phyloP scores from a whole-genome alignment of 1,140 invertebrate genomes.

The Chionoecetes opilio region DNA sequence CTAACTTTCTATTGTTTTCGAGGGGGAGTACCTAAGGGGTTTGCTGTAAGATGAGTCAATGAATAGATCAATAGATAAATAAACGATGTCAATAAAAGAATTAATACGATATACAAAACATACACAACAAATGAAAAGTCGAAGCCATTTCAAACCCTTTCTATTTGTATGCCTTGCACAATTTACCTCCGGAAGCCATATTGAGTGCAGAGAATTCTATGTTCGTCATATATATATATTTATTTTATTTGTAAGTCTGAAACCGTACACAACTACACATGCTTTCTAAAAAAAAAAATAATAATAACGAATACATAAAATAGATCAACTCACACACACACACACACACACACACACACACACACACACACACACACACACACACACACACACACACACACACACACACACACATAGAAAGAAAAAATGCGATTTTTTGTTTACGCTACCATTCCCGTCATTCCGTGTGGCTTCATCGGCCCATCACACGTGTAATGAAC shows the following conservation, averaged over 20 bases:
- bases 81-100: background rate
- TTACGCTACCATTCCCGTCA: too few relatives aligned
- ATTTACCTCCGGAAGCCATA: too few relatives aligned
- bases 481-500: too few relatives aligned
- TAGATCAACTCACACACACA: background rate
- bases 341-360: background rate
- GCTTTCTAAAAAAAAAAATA: background rate
- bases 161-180: too few relatives aligned
- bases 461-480: too few relatives aligned
- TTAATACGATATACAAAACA: background rate
- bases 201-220: too few relatives aligned
- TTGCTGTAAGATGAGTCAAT: background rate
- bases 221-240: too few relatives aligned
- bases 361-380: constrained; percentile 8
- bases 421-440: background rate
- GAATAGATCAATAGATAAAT: background rate
- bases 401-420: background rate
- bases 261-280: too few relatives aligned
- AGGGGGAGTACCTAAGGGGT: too few relatives aligned
- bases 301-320: background rate
- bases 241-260: too few relatives aligned
- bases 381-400: constrained; percentile 8
- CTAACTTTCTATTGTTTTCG: too few relatives aligned
- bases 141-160: too few relatives aligned
- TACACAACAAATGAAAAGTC: background rate